A percentile compares a stretch with the other conserved stretches of the same genome.
These are phyloP conservation scores for Ichneumoninae sp. DNA, from an alignment of 2,888 invertebrate genomes.

Conservation along the genomic window DNA sequence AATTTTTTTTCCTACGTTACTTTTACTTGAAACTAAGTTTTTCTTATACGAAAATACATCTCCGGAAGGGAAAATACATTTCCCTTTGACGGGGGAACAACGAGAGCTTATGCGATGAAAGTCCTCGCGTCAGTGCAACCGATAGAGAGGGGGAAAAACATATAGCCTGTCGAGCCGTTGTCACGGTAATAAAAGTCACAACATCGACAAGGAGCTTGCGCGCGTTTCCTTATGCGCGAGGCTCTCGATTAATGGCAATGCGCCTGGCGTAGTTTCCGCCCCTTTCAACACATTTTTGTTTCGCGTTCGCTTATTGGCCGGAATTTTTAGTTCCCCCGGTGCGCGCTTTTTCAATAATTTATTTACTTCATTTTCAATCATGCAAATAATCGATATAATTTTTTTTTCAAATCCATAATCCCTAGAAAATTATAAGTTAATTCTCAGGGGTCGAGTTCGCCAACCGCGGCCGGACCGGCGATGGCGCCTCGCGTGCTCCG, in stretches of 20 bases:
- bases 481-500: background rate
- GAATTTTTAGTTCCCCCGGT: background rate
- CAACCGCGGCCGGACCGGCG: background rate
- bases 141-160: conserved; percentile 2
- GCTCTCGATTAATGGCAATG: background rate
- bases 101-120: background rate
- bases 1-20: background rate
- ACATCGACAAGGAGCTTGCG: conserved; percentile 29
- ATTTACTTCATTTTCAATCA: no score
- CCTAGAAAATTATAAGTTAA: background rate
- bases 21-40: no score
- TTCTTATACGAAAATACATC: no score
- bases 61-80: background rate
- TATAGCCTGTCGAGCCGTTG: conserved; percentile 1
- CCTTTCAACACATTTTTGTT: conserved; percentile 10
- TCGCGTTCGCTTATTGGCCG: background rate
- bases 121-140: conserved; percentile 30
- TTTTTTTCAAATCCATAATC: background rate
- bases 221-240: conserved; percentile 19
- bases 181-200: conserved; percentile 40
- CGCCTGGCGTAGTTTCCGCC: background rate
- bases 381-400: background rate
- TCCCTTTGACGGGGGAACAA: background rate
- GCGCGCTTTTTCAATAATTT: background rate
- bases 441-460: background rate